These are phyloP conservation scores for Montipora sp. DNA, from an alignment of 64 coral and sea anemone genomes.

Conservation along the genomic window DNA sequence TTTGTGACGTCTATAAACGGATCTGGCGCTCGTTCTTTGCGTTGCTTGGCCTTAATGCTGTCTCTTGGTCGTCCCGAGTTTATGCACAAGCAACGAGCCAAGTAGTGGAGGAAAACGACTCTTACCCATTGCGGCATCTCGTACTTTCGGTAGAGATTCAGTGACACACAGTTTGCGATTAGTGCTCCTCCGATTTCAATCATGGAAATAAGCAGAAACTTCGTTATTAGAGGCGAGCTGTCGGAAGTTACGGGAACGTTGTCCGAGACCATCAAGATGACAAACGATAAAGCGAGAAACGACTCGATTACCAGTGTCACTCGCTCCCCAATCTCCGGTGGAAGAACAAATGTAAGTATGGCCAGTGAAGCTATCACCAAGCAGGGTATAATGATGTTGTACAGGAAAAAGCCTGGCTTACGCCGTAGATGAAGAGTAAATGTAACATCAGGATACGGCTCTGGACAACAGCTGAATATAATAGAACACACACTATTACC, in stretches of 20 bases:
- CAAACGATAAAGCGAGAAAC: slow-evolving; percentile 91
- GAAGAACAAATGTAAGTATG: slow-evolving; percentile 90
- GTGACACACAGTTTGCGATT: slow-evolving; percentile 85
- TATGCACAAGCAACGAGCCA: slow-evolving; percentile 81
- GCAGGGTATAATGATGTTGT: slow-evolving; percentile 96
- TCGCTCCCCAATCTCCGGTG: slow-evolving; percentile 92
- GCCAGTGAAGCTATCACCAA: slow-evolving; percentile 89
- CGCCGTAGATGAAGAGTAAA: slow-evolving; percentile 86
- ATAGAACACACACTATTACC: slow-evolving; percentile 69
- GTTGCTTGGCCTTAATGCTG: slow-evolving; percentile 14
- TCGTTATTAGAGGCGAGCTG: slow-evolving; percentile 74
- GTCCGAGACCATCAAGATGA: slow-evolving; percentile 89
- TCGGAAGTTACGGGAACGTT: slow-evolving; percentile 89
- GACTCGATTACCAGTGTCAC: slow-evolving; percentile 92
- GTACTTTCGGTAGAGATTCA: slow-evolving; percentile 82
- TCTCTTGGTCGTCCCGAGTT: slow-evolving; percentile 65
- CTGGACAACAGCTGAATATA: slow-evolving; percentile 92
- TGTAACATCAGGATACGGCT: slow-evolving; percentile 93
- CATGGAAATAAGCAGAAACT: slow-evolving; percentile 94
- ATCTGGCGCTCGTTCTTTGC: not conserved
- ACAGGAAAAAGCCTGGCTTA: slow-evolving; percentile 95
- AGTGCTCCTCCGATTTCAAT: slow-evolving; percentile 82
- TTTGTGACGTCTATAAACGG: slow-evolving; percentile 53
- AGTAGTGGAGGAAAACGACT: slow-evolving; percentile 86
- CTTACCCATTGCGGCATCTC: slow-evolving; percentile 83